Percentiles rank a stretch among this genome's conserved stretches.
These are phyloP conservation scores for Leptinotarsa lineolata DNA, from an alignment of 1,140 invertebrate species.

Conservation along the genomic window DNA sequence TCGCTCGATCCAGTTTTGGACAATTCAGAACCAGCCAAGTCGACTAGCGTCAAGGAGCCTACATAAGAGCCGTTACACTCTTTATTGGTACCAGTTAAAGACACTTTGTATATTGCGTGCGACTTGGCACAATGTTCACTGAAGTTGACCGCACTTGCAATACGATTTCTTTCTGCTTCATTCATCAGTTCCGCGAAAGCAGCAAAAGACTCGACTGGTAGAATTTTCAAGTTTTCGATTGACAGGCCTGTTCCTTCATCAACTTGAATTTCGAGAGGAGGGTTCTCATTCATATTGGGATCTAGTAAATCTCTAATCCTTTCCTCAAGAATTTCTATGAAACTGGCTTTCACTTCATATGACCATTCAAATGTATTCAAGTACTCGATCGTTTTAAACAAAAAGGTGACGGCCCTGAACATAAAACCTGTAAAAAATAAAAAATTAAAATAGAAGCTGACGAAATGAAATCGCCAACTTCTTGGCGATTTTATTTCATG, in stretches of 20 bases:
- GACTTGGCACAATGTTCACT: not conserved
- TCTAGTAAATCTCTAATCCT: not conserved
- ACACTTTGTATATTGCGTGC: not conserved
- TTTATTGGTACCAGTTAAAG: not conserved
- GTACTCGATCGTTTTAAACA: not conserved
- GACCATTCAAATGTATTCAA: not conserved
- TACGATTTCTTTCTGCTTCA: not conserved
- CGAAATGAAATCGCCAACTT: no score
- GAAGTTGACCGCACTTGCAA: not conserved
- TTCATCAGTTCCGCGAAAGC: not conserved
- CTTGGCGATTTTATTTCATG: no score
- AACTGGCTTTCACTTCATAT: not conserved
- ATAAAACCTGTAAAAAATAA: not conserved
- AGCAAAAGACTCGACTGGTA: not conserved
- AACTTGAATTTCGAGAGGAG: not conserved
- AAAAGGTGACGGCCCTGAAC: not conserved
- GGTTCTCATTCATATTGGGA: not conserved
- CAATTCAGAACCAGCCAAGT: not conserved
- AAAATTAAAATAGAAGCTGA: not conserved
- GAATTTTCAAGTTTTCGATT: not conserved
- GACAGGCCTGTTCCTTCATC: not conserved
- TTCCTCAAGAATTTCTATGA: not conserved
- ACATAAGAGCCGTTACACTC: slow-evolving; percentile 1
- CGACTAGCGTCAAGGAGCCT: not conserved
- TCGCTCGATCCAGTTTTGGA: not conserved